Evolutionary conservation across 2,888 invertebrate species (phyloP), one percentile per base, ranked within the genome.

Genomic region (Zelleria hepariella): DNA sequence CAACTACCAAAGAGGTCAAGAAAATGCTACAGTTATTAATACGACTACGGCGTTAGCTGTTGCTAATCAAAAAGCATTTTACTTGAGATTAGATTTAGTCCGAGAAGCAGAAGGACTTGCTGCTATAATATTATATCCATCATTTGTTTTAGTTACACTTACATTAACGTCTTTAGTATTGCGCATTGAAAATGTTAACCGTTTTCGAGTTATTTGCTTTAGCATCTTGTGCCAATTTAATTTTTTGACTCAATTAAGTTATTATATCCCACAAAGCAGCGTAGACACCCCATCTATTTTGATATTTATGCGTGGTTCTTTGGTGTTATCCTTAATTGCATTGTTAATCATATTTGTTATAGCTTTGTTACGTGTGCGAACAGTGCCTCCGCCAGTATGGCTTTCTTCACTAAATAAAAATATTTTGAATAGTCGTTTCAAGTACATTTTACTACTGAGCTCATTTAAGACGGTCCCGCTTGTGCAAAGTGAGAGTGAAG

Each of bases 261-360:
- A 54, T n/a, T 4, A 48, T 53, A 53, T 62, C 57, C 60, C 62
- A 56, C 62, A 58, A 42, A 42, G 2, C 15, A 42, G 15, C 4
- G 10, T 42, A 1, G 32, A 42, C 4, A 42, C 32, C 15, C 32
- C 32, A 15, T 42, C 15, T 15, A 42, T 42, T 15, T 2, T 42
- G 10, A 42, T 42, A 2, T 42, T 42, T 5, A 42, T 42, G 3
- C 32, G 4, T 15, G 32, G 32, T 4, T 42, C 32, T 42, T 3
- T 42, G 32, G 32, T 5, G 32, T 42, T 42, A 5, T 42, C 32
- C 15, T 42, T 42, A 42, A 42, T 42, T 42, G 32, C 15, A 15
- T 42, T 42, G 10, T 1, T 42, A 15, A 3, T 42, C 3, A 42
- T 42, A 15, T 42, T 3, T 4, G 10, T 2, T 15, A 15, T 42